Conservation (phyloP, 1,140 invertebrate species). For the Drosophila melanogaster region DNA sequence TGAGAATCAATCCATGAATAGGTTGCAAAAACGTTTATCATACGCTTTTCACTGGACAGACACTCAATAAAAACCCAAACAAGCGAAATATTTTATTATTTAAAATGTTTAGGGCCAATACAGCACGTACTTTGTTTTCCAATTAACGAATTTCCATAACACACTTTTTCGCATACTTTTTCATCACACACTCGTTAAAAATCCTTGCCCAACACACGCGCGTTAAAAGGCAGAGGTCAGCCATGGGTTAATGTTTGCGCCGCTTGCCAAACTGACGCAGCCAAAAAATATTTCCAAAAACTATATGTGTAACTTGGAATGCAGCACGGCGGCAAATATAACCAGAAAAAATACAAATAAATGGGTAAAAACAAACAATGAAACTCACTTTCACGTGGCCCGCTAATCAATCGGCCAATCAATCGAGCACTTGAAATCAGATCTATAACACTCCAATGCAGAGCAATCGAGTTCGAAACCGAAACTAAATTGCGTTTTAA, state of each 20-base stretch:
- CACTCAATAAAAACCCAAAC: not conserved
- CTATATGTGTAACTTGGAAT: slow-evolving; percentile 33
- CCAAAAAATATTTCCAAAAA: slow-evolving; percentile 30
- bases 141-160: slow-evolving; percentile 32
- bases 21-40: no score
- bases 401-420: slow-evolving; percentile 53
- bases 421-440: slow-evolving; percentile 37
- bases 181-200: slow-evolving; percentile 38
- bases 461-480: slow-evolving; percentile 9
- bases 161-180: slow-evolving; percentile 26
- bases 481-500: slow-evolving; percentile 1
- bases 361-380: slow-evolving; percentile 28
- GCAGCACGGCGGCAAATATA: slow-evolving; percentile 6
- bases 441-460: slow-evolving; percentile 11
- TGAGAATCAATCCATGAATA: no score
- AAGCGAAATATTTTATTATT: not conserved
- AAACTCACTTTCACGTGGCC: slow-evolving; percentile 48
- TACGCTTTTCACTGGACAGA: not conserved
- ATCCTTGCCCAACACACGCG: slow-evolving; percentile 36
- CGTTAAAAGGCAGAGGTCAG: slow-evolving; percentile 36
- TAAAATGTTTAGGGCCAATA: not conserved
- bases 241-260: slow-evolving; percentile 25
- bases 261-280: slow-evolving; percentile 32
- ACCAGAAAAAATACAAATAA: slow-evolving; percentile 1
- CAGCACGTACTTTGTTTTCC: not conserved